Percentiles rank a stretch among this genome's conserved stretches.
Conservation (phyloP, 1,140 invertebrate genomes). For the Microvelia longipes region DNA sequence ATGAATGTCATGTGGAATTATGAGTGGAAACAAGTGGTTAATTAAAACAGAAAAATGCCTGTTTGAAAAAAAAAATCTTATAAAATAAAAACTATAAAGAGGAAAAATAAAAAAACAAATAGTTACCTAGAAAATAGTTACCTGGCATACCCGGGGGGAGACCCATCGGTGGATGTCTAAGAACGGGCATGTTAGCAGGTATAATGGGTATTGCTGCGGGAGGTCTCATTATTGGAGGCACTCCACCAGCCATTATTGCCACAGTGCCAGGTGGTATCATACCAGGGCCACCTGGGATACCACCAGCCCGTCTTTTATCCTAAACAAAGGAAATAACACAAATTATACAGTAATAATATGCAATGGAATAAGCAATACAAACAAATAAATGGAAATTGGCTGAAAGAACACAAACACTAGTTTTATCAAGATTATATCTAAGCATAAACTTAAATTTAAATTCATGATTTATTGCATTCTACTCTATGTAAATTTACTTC, state of each 20-base stretch:
- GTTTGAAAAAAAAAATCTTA: not conserved
- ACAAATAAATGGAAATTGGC: too few relatives aligned
- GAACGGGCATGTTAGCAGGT: conserved; percentile 28
- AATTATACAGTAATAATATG: not conserved
- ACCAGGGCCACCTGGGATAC: conserved; percentile 10
- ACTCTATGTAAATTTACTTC: too few relatives aligned
- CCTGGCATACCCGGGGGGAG: conserved; percentile 52
- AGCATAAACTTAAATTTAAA: too few relatives aligned
- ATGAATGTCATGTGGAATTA: not conserved
- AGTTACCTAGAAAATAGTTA: not conserved
- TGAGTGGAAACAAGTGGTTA: not conserved
- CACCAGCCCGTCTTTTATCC: conserved; percentile 10
- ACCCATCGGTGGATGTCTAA: conserved; percentile 46
- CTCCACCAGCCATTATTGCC: conserved; percentile 21
- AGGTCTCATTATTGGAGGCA: conserved; percentile 24
- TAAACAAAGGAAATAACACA: not conserved
- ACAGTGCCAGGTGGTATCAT: conserved; percentile 12
- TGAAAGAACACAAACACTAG: too few relatives aligned
- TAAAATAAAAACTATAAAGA: not conserved
- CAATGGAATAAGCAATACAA: too few relatives aligned
- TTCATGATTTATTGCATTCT: too few relatives aligned
- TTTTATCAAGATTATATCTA: too few relatives aligned
- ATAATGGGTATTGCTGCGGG: conserved; percentile 25
- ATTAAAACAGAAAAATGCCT: not conserved
- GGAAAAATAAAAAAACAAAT: too few relatives aligned